Evolutionary conservation across 2,113 vertebrate species (phyloP).

Genomic region (Centropus unirufus): DNA sequence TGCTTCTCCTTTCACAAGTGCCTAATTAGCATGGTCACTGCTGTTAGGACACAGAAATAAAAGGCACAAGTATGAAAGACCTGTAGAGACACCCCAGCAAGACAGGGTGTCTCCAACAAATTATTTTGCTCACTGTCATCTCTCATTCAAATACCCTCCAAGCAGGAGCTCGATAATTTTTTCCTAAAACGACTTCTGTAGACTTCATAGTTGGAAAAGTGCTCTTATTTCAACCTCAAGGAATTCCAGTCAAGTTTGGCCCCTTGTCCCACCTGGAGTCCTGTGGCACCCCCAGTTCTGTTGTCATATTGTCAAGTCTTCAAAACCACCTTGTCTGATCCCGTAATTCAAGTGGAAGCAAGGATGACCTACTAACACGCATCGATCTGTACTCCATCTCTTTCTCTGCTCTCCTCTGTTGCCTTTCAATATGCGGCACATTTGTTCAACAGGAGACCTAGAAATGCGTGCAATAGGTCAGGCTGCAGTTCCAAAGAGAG

Average conservation of each 20-base stretch:
- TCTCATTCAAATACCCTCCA: background rate
- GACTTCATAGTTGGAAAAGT: background rate
- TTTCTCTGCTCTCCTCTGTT: background rate
- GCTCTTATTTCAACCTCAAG: background rate
- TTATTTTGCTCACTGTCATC: background rate
- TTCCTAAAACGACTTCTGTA: background rate
- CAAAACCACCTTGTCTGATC: background rate
- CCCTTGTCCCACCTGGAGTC: background rate
- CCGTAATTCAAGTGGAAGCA: background rate
- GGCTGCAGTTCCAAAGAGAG: background rate
- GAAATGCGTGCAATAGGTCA: background rate
- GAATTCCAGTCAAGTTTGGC: background rate
- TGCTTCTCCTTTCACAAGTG: background rate
- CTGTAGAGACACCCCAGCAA: background rate
- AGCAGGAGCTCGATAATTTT: background rate
- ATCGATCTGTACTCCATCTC: background rate
- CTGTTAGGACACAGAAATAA: background rate
- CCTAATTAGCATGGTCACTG: background rate
- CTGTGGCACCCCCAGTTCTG: background rate
- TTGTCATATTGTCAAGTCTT: background rate
- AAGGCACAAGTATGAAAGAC: background rate
- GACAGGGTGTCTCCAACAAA: background rate
- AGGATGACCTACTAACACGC: accelerated
- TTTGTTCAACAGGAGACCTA: background rate
- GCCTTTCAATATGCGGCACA: background rate